Evolutionary conservation across 2,797 vertebrate genomes (phyloP).

Genomic region (Pangasius sanitwongsei): DNA sequence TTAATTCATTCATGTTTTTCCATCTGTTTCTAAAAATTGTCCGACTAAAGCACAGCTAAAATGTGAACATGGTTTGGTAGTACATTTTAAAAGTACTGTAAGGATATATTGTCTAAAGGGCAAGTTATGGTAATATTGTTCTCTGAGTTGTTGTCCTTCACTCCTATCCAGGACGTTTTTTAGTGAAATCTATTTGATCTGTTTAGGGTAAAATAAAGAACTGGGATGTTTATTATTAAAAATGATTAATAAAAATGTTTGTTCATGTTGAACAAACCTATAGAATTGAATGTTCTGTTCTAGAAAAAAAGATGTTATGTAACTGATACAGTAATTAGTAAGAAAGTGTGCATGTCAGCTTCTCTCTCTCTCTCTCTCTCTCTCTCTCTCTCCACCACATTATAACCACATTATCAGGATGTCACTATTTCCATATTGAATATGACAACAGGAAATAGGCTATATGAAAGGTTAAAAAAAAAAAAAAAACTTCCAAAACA

Average conservation of each 20-base stretch:
- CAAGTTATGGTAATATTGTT: neutral
- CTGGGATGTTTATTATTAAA: neutral
- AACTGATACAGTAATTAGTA: no score
- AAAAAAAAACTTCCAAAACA: neutral
- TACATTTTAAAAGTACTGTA: neutral
- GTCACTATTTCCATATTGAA: neutral
- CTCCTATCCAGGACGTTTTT: neutral
- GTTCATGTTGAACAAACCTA: neutral
- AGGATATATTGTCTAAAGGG: neutral
- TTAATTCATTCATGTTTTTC: slow-evolving; percentile 51
- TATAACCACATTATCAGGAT: neutral
- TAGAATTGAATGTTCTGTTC: no score
- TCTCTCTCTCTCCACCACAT: no score
- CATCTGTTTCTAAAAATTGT: slow-evolving; percentile 33
- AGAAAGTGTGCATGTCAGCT: no score
- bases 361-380: no score
- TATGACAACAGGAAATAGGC: neutral
- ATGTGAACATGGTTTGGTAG: neutral
- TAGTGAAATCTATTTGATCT: neutral
- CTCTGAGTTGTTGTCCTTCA: neutral
- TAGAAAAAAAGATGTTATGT: no score
- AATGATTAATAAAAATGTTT: neutral
- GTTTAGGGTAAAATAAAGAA: neutral
- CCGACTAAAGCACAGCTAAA: neutral
- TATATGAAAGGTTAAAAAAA: neutral